Evolutionary conservation across 2,797 vertebrate species (phyloP).

Genomic region (Meriones psammophilus): DNA sequence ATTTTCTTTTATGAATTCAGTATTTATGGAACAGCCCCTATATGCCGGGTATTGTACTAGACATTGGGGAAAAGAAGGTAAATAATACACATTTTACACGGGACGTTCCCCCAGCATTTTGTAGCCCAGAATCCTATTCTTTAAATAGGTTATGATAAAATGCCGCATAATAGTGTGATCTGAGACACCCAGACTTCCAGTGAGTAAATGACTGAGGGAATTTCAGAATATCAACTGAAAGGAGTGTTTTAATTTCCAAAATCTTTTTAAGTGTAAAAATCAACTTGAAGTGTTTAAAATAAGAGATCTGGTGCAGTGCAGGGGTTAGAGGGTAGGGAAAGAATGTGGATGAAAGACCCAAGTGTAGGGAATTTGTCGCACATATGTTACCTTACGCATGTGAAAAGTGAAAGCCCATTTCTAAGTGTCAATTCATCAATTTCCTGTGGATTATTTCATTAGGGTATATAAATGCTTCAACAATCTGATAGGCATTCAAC

Average conservation of each 20-base stretch:
- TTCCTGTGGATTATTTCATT: constrained; percentile 13
- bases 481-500: not conserved
- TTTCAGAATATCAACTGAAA: constrained; percentile 45
- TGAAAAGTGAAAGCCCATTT: constrained; percentile 8
- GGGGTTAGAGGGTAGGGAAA: not conserved
- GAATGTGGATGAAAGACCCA: not conserved
- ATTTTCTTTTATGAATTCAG: constrained; percentile 62
- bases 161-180: not conserved
- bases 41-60: not conserved
- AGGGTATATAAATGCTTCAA: not conserved
- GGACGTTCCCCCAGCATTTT: not conserved
- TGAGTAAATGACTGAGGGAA: not conserved
- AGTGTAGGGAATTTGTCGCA: constrained; percentile 18
- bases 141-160: constrained; percentile 26
- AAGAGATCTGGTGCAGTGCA: not conserved
- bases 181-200: not conserved
- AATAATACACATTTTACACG: not conserved
- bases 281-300: constrained; percentile 33
- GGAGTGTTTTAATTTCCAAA: constrained; percentile 40
- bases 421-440: not conserved
- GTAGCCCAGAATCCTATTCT: not conserved
- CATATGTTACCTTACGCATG: not conserved
- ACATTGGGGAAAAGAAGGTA: not conserved
- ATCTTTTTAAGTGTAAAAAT: not conserved
- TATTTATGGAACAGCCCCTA: constrained; percentile 21